phyloP scores from a whole-genome alignment of 2,113 vertebrate species.

The Tupaia tana region DNA sequence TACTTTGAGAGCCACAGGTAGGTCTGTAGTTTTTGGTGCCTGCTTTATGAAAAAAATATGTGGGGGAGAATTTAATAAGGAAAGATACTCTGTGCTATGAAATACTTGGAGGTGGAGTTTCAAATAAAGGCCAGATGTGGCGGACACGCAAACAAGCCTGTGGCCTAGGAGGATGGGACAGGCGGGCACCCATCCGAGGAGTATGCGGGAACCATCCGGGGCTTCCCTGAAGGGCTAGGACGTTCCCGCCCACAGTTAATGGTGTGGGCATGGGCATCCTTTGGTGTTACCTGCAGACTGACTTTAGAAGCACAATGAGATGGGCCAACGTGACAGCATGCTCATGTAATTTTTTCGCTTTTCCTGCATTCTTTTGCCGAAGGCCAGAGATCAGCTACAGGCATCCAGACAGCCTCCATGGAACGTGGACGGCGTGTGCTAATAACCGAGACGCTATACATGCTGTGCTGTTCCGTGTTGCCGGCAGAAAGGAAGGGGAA shows the following conservation, averaged over 20 bases:
- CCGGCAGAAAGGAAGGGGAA: conserved; percentile 53
- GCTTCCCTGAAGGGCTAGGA: background rate
- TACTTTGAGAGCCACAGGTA: conserved; percentile 76
- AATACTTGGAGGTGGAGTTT: conserved; percentile 77
- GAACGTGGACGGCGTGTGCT: background rate
- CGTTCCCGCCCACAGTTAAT: too few relatives aligned
- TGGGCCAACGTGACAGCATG: background rate
- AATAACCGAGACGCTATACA: background rate
- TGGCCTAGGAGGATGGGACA: conserved; percentile 26
- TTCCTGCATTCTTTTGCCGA: background rate
- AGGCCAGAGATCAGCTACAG: background rate
- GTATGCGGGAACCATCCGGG: background rate
- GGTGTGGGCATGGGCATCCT: background rate
- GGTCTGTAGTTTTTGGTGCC: conserved; percentile 79
- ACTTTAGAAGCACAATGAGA: background rate
- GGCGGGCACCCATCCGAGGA: background rate
- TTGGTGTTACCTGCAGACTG: background rate
- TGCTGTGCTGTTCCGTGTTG: background rate
- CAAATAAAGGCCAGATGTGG: conserved; percentile 82
- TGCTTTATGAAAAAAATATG: conserved; percentile 80
- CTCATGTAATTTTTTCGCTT: background rate
- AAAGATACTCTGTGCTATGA: conserved; percentile 80
- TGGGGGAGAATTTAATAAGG: conserved; percentile 81
- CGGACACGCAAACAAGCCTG: conserved; percentile 32
- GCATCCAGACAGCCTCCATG: background rate